These are phyloP conservation scores for Eurystomus gularis DNA, from an alignment of 2,113 vertebrate species.

Conservation along the genomic window DNA sequence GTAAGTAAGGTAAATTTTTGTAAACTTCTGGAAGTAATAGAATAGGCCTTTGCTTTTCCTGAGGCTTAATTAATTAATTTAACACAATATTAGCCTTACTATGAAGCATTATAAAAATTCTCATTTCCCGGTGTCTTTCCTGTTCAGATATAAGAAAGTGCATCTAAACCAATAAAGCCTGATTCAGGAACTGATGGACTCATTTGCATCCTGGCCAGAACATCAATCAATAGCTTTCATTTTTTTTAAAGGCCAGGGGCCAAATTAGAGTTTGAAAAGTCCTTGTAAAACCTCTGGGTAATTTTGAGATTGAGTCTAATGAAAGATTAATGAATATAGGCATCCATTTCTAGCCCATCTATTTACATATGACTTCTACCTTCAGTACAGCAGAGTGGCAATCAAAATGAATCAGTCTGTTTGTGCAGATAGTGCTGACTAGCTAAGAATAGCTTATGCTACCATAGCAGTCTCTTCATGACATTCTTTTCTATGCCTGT, in stretches of 20 bases:
- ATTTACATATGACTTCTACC: slow-evolving; percentile 71
- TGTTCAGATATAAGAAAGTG: slow-evolving; percentile 38
- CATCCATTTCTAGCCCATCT: slow-evolving; percentile 65
- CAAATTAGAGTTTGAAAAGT: slow-evolving; percentile 73
- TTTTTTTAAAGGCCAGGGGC: slow-evolving; percentile 71
- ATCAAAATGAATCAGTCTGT: slow-evolving; percentile 55
- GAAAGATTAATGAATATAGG: slow-evolving; percentile 75
- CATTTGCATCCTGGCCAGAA: slow-evolving; percentile 64
- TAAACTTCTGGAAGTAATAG: background rate
- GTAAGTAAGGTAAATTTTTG: background rate
- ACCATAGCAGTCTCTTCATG: background rate
- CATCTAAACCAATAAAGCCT: slow-evolving; percentile 65
- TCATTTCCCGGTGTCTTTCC: slow-evolving; percentile 20
- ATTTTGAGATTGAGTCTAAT: slow-evolving; percentile 70
- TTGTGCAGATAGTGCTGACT: slow-evolving; percentile 53
- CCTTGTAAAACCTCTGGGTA: slow-evolving; percentile 73
- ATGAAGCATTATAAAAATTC: background rate
- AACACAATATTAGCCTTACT: slow-evolving; percentile 16
- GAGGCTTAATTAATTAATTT: background rate
- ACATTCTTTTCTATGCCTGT: background rate
- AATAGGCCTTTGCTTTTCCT: background rate
- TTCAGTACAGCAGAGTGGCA: slow-evolving; percentile 61
- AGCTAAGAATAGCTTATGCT: slow-evolving; percentile 49
- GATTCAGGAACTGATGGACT: slow-evolving; percentile 52
- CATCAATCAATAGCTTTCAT: slow-evolving; percentile 72